Evolutionary conservation across 2,888 invertebrate genomes (phyloP).

Genomic region (Agrilus biguttatus): DNA sequence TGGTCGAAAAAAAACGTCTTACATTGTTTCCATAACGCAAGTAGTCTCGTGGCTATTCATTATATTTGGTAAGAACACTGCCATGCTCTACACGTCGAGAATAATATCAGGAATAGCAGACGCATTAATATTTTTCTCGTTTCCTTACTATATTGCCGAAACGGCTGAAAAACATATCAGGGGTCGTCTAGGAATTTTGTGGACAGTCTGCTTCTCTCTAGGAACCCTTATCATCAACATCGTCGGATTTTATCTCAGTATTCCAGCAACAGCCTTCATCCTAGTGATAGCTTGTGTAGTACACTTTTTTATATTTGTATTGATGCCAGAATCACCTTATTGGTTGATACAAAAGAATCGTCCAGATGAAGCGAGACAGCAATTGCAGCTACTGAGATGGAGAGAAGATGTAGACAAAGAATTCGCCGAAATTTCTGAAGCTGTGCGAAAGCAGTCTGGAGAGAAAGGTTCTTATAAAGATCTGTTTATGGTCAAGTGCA

Average conservation of each 20-base stretch:
- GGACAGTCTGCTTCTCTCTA: slow-evolving; percentile 9
- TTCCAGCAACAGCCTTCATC: slow-evolving; percentile 9
- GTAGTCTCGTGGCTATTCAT: too few relatives aligned
- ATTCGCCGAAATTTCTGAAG: slow-evolving; percentile 12
- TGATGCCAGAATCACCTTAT: slow-evolving; percentile 23
- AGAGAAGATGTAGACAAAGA: slow-evolving; percentile 17
- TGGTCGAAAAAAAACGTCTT: slow-evolving; percentile 11
- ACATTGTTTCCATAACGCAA: too few relatives aligned
- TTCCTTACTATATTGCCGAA: slow-evolving; percentile 16
- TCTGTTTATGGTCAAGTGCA: slow-evolving; percentile 16
- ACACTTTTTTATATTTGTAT: slow-evolving; percentile 12
- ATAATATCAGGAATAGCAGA: slow-evolving; percentile 17
- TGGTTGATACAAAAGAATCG: slow-evolving; percentile 17
- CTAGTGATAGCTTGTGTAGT: slow-evolving; percentile 9
- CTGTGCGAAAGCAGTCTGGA: slow-evolving; percentile 18
- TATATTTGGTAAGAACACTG: too few relatives aligned
- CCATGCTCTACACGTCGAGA: slow-evolving; percentile 8
- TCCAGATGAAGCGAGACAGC: slow-evolving; percentile 13
- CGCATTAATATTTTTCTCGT: slow-evolving; percentile 12
- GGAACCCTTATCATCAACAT: slow-evolving; percentile 17
- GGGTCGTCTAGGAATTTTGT: slow-evolving; percentile 19
- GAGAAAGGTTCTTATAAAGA: slow-evolving; percentile 18
- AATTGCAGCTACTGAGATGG: slow-evolving; percentile 14
- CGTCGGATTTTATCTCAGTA: slow-evolving; percentile 14
- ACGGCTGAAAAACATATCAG: slow-evolving; percentile 17